Evolutionary conservation across 2,888 invertebrate genomes (phyloP), one percentile per base, ranked within the genome.

Genomic region (Nomada flava): DNA sequence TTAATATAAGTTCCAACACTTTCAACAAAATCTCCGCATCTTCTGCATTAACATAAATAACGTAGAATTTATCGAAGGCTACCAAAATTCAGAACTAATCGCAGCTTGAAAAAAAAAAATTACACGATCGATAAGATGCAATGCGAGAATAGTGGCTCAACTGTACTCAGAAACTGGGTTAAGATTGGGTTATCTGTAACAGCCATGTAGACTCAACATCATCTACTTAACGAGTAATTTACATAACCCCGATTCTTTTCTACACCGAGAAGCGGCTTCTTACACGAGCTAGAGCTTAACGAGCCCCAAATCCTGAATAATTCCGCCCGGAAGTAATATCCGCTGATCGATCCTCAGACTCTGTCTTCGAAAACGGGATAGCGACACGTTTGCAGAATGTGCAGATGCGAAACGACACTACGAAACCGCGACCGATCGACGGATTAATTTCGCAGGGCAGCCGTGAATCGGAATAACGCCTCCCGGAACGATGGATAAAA

Each of bases 241-340:
- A 67, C 68, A 63, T 68, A 78, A 78, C 77, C 78, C n/a, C 53
- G 78, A 76, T 76, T 78, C 77, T 78, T 78, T 26, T 60, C 15
- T 18, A n/a, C 10, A 23, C 42, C 36, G 55, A 55, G 47, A 36
- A 20, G 2, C 23, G 63, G 47, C 4, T 1, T 57, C 64, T 44
- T 42, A 57, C 23, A 20, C 20, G 47, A 76, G 50, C 57, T 50
- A 18, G 36, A 70, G 47, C 70, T 26, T 67, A 67, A 36, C 36
- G 36, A 36, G 7, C 36, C 36, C 36, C 36, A 0, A 7, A 36
- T 36, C 0, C 36, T 5, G 36, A 36, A 36, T 36, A 36, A 36
- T 36, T 36, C 36, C 36, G 36, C 7, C 7, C 36, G 36, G 36
- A 7, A 36, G 36, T 36, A 36, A 36, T 36, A 36, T 36, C 36